Base-by-base conservation (phyloP, 2,797 vertebrate species). In the Calcarius lapponicus region DNA sequence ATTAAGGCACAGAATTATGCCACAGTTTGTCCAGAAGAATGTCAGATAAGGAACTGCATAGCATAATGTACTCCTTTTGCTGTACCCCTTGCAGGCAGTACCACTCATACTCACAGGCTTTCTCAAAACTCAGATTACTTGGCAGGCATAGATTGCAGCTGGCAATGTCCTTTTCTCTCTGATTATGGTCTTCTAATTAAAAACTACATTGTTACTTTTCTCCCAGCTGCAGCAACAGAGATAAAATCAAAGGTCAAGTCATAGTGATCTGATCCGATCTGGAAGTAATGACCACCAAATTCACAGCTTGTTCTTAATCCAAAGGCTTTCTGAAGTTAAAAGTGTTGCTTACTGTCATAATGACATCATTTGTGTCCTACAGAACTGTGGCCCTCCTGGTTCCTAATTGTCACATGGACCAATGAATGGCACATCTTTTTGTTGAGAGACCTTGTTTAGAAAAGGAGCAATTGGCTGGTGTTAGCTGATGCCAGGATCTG, bases 1-100 rank as follows among this genome's bases (percentile, higher is more conserved):
- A 29, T 42, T 78, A 92, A 94, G 47, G 43, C 51, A 79, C 51
- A 95, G 81, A 94, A 93, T 86, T 93, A 86, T 70, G 57, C 85
- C 70, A 57, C 2, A 4, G 70, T 96, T 96, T 91, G 76, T 94
- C 58, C 70, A 92, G 82, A 86, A 93, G 58, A 91, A 74, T 89
- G 47, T 82, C 94, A 95, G 88, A 20, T 65, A 83, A 83, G 61
- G 86, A 95, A 75, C 88, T 72, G 31, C 48, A n/a, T 60, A 86
- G 57, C 40, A 12, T 70, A 58, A 56, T 40, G n/a, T 1, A 0
- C 15, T 78, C 8, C 79, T 28, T 78, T 87, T 89, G 53, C 66
- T 76, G 32, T 64, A 54, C n/a, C 60, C 34, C 13, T 83, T 66
- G n/a, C 14, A 54, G 34, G 51, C 43, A 51, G 38, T 69, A 65